Base-by-base conservation (phyloP, 2,888 invertebrate genomes). In the Apodemia mormo region DNA sequence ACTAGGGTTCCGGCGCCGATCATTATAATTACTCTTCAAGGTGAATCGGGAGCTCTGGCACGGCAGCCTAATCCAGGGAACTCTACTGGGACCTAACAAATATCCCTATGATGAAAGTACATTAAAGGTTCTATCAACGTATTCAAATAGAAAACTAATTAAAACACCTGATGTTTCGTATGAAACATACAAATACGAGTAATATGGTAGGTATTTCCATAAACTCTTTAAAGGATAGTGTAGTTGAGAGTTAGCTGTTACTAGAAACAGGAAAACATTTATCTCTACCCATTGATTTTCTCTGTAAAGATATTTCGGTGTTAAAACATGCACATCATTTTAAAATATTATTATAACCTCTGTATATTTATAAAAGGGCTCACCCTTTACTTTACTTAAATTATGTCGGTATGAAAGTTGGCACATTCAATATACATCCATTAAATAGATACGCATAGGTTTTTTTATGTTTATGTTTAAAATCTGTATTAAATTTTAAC, bases 11-110 rank as follows among this genome's bases (percentile, higher is more conserved):
- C 89, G 91, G 90, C 92, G 87, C 90, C 90, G 90, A 91, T 91
- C 90, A 91, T 91, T 92, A 92, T 93, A 93, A 93, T 92, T 92
- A 93, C 92, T 92, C 92, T 93, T 90, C 90, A 90, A 92, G 89
- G 92, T 90, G 89, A 89, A 89, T 80, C 83, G 88, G 86, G 88
- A 85, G 88, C 85, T 52, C 52, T 52, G 52, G n/a, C 88, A 69
- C 85, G 85, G 84, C 82, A 83, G 85, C 84, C 87, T 87, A 87
- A 88, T 89, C 90, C 88, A 84, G 82, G 79, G 79, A 83, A 81
- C 85, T 85, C 89, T 85, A 82, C 85, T 81, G 88, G 87, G 88
- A 87, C 84, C 81, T 81, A 81, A 81, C 84, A 85, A 87, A 86
- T 86, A 88, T 82, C 84, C 85, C 82, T 86, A 82, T 85, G 84